phyloP scores from a whole-genome alignment of 2,113 vertebrate species.

The Silurus meridionalis region DNA sequence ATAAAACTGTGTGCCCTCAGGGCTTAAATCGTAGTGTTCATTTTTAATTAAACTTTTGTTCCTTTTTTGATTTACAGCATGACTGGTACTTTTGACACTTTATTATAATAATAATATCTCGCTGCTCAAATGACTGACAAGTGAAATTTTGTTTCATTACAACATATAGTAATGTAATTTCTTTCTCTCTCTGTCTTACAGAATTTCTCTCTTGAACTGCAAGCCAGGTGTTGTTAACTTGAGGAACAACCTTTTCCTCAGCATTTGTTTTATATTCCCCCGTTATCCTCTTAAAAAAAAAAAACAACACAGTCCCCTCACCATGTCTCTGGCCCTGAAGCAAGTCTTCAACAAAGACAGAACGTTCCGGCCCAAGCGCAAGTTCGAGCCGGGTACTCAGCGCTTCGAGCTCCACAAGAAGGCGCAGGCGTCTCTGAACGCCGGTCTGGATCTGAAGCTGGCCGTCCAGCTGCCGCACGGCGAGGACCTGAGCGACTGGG shows the following conservation, averaged over 20 bases:
- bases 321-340: constrained; percentile 89
- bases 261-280: background rate
- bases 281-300: background rate
- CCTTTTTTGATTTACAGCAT: too few relatives aligned
- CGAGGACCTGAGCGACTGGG: constrained; percentile 94
- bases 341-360: constrained; percentile 98
- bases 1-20: background rate
- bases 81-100: too few relatives aligned
- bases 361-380: constrained; percentile 97
- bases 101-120: too few relatives aligned
- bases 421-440: constrained; percentile 92
- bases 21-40: background rate
- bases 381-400: constrained; percentile 95
- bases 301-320: constrained; percentile 50
- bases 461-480: constrained; percentile 88
- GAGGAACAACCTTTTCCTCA: constrained; percentile 19
- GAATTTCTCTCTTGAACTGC: background rate
- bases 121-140: too few relatives aligned
- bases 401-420: constrained; percentile 96
- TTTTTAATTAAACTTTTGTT: background rate
- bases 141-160: too few relatives aligned
- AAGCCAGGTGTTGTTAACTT: constrained; percentile 21
- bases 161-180: background rate
- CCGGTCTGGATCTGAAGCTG: constrained; percentile 89
- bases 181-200: background rate